Conservation (phyloP, 2,113 vertebrate species). For the Xiphophorus hellerii region DNA sequence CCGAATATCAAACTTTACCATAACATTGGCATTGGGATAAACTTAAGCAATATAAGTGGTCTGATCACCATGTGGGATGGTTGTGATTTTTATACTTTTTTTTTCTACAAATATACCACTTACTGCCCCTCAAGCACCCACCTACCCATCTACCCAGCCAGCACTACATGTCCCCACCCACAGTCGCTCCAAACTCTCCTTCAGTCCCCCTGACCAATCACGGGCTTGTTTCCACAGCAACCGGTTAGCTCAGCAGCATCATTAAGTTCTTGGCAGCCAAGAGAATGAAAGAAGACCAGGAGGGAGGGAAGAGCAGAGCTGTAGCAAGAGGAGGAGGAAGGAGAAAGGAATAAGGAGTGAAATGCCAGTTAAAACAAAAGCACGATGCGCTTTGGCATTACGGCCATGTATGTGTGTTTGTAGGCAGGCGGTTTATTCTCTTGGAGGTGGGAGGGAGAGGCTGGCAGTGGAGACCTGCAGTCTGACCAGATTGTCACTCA, state of each 20-base stretch:
- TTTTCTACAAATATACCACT: conserved; percentile 35
- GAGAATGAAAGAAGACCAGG: conserved; percentile 66
- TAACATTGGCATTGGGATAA: background rate
- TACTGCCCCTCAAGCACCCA: conserved; percentile 22
- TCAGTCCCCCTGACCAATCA: conserved; percentile 71
- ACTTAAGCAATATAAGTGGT: conserved; percentile 17
- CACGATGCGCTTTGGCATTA: conserved; percentile 21
- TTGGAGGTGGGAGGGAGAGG: conserved; percentile 18
- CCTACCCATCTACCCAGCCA: conserved; percentile 32
- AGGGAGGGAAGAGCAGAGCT: conserved; percentile 44
- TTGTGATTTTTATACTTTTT: conserved; percentile 8
- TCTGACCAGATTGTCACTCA: conserved; percentile 66
- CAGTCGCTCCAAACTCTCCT: conserved; percentile 62
- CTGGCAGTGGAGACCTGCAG: conserved; percentile 36
- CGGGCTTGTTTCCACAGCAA: conserved; percentile 74
- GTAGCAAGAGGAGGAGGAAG: conserved; percentile 9
- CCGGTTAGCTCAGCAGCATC: conserved; percentile 73
- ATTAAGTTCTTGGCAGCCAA: conserved; percentile 75
- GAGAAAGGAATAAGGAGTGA: conserved; percentile 34
- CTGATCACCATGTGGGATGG: conserved; percentile 21
- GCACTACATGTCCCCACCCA: conserved; percentile 45
- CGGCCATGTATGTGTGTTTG: conserved; percentile 4
- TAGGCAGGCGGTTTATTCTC: conserved; percentile 4
- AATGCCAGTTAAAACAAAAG: conserved; percentile 50
- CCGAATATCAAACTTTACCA: conserved; percentile 11